These are phyloP conservation scores for Sabatieria punctata DNA, from an alignment of 2,888 invertebrate species.

Conservation along the genomic window DNA sequence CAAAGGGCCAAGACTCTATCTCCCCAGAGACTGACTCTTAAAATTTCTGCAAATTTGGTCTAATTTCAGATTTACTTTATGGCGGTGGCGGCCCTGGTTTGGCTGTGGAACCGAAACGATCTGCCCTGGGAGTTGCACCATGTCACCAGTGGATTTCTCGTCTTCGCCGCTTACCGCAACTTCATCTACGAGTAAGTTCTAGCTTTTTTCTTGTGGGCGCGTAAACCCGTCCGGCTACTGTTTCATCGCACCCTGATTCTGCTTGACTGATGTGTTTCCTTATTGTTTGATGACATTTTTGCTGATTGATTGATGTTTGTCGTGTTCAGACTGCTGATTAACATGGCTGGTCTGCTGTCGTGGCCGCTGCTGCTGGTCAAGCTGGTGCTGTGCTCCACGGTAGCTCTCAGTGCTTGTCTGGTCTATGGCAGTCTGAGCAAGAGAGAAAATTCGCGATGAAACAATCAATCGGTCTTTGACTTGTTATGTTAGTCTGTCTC, in stretches of 20 bases:
- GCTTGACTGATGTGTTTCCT: no score
- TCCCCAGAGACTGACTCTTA: no score
- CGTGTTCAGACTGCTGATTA: conserved; percentile 7
- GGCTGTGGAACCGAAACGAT: conserved; percentile 76
- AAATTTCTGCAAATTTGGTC: no score
- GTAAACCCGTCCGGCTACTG: no score
- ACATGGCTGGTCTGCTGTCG: not conserved
- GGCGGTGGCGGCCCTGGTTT: conserved; percentile 67
- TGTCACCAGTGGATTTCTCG: conserved; percentile 50
- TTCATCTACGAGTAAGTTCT: conserved; percentile 6
- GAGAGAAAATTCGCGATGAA: conserved; percentile 4
- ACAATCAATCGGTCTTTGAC: no score
- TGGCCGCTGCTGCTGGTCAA: conserved; percentile 10
- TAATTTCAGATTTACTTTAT: conserved; percentile 61
- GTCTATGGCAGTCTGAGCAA: conserved; percentile 5
- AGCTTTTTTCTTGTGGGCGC: not conserved
- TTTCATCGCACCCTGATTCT: no score
- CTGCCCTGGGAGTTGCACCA: conserved; percentile 55
- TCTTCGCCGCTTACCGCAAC: conserved; percentile 20
- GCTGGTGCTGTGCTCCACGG: not conserved
- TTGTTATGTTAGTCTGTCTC: no score
- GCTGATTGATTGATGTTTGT: not conserved
- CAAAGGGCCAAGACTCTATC: no score
- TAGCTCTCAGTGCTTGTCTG: not conserved
- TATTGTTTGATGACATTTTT: no score